These are phyloP conservation scores for Amitus sp. DNA, from an alignment of 2,888 invertebrate species.

Conservation along the genomic window DNA sequence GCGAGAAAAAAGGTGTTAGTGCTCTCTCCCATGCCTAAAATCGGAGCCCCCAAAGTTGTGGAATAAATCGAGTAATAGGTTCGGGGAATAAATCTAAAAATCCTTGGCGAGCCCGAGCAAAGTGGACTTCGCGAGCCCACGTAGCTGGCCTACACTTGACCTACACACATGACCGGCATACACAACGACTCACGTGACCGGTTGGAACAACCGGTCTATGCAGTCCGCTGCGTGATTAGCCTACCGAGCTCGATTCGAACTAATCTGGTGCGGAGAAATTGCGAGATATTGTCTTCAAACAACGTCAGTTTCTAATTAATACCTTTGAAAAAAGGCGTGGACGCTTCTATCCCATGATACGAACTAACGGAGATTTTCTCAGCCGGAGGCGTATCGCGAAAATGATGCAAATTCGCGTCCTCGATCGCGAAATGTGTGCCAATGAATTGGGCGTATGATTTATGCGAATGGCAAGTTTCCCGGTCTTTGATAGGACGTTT, in stretches of 20 bases:
- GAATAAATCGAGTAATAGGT: neutral
- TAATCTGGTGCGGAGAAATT: neutral
- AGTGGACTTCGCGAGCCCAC: neutral
- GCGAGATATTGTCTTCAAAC: neutral
- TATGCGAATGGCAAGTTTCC: neutral
- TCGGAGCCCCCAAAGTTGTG: neutral
- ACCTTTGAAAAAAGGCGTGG: too few relatives aligned
- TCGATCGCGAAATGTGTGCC: constrained; percentile 3
- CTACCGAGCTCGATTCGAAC: neutral
- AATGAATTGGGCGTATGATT: neutral
- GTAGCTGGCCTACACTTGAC: constrained; percentile 1
- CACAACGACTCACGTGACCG: constrained; percentile 1
- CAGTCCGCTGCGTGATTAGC: too few relatives aligned
- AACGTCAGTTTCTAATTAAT: constrained; percentile 4
- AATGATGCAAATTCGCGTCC: constrained; percentile 2
- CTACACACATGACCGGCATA: neutral
- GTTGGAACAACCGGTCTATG: neutral
- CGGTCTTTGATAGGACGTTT: too few relatives aligned
- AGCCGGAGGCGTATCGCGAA: too few relatives aligned
- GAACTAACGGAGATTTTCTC: too few relatives aligned
- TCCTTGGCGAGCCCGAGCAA: too few relatives aligned
- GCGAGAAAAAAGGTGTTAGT: too few relatives aligned
- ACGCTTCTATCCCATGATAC: too few relatives aligned
- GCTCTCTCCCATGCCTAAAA: neutral
- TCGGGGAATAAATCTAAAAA: too few relatives aligned